Conservation (phyloP, 2,888 invertebrate species). For the Himalopsyche tibetana region DNA sequence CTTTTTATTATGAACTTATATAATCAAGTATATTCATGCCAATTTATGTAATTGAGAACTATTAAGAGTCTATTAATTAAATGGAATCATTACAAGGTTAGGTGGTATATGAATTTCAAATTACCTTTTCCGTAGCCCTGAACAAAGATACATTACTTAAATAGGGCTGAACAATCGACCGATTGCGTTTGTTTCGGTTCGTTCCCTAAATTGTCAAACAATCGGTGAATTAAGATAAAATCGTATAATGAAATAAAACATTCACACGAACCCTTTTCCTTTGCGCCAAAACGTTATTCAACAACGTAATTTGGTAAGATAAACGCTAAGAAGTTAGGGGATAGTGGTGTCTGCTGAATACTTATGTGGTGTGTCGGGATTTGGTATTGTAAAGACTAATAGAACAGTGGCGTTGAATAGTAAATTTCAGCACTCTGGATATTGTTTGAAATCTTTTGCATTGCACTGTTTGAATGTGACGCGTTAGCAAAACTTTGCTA, state of each 20-base stretch:
- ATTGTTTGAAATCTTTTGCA: background rate
- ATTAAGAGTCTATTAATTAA: too few relatives aligned
- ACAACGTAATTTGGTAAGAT: conserved; percentile 36
- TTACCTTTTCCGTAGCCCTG: background rate
- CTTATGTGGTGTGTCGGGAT: conserved; percentile 20
- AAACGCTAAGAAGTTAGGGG: conserved; percentile 14
- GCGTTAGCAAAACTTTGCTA: background rate
- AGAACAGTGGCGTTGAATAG: background rate
- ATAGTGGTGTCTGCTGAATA: background rate
- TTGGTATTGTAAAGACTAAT: background rate
- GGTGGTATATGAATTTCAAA: background rate
- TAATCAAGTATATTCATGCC: too few relatives aligned
- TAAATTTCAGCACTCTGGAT: too few relatives aligned
- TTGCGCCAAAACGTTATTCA: conserved; percentile 19
- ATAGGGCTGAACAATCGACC: background rate
- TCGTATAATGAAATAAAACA: conserved; percentile 35
- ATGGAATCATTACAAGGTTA: too few relatives aligned
- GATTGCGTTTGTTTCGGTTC: conserved; percentile 27
- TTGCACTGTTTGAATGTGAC: background rate
- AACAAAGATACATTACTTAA: background rate
- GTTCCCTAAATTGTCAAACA: conserved; percentile 35
- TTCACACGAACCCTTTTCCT: conserved; percentile 23
- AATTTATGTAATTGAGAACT: too few relatives aligned
- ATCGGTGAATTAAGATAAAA: conserved; percentile 37
- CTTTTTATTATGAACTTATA: too few relatives aligned